Evolutionary conservation across 1,140 invertebrate species (phyloP), one percentile per base, ranked within the genome.

Genomic region (Drosophila subpulchrella): DNA sequence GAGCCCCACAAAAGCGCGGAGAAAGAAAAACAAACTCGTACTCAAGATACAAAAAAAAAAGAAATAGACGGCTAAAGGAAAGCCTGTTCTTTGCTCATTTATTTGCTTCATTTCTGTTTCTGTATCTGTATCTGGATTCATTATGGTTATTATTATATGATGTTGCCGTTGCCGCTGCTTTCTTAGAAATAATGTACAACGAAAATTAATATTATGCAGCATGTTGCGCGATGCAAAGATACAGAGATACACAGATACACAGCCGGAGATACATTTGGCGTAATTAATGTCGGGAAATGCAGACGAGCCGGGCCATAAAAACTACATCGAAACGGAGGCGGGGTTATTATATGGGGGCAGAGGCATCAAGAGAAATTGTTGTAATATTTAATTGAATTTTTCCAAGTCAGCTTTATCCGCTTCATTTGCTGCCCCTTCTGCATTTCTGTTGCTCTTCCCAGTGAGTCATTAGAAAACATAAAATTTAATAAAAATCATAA

Each of bases 381-480:
- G 82, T 86, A 86, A 86, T 86, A 88, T 86, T 88, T 89, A 86
- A 86, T 86, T 86, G 82, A 86, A 83, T 83, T 86, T 84, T 82
- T 60, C 70, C 46, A 74, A 44, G 46, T 71, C 57, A 78, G 74
- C 81, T 74, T 81, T 67, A 75, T 71, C 56, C 67, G 77, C 68
- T 81, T 84, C 76, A 84, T 81, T 85, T 56, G 71, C 54, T 48
- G 24, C 32, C 30, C 5, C 42, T 12, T 39, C 11, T 12, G 36
- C 36, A 17, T 27, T 10, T 42, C 12, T 41, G 42, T n/a, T 11
- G 13, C 59, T 56, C 50, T 55, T 79, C 46, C 63, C 74, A 71
- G 60, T 68, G 63, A 82, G 72, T 78, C 80, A 83, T 85, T 85
- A 85, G 82, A 85, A 80, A 81, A 76, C 67, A 78, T 86, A 85